phyloP scores from a whole-genome alignment of 2,113 vertebrate species.

The Vulpes ferrilata region DNA sequence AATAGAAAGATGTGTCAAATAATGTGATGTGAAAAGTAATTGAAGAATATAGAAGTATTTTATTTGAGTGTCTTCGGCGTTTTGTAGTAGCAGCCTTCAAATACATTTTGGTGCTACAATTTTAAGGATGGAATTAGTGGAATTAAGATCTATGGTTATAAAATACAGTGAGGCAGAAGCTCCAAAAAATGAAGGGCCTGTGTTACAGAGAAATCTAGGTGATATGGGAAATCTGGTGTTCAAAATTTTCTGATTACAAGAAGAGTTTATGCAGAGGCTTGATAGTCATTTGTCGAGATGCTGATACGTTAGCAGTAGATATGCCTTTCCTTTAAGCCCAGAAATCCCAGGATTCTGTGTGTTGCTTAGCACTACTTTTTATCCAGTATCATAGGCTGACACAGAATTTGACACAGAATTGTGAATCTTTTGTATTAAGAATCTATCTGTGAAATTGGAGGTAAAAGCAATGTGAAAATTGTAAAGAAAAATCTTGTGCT shows the following conservation, averaged over 20 bases:
- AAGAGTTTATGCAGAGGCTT: neutral
- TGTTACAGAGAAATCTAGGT: neutral
- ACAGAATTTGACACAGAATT: neutral
- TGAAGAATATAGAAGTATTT: neutral
- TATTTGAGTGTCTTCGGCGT: neutral
- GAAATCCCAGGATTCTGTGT: neutral
- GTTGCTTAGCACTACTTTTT: neutral
- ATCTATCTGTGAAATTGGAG: neutral
- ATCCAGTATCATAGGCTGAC: neutral
- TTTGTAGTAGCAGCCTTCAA: neutral
- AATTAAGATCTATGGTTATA: neutral
- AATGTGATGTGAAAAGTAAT: neutral
- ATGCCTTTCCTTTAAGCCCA: neutral
- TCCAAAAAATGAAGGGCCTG: neutral
- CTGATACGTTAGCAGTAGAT: neutral
- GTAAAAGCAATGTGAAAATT: neutral
- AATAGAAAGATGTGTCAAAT: neutral
- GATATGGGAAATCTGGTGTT: no score
- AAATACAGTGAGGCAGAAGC: neutral
- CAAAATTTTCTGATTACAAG: neutral
- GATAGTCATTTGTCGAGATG: neutral
- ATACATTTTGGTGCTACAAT: neutral
- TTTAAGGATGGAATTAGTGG: neutral
- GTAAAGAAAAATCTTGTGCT: neutral
- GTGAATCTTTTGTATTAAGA: neutral